Percentiles rank a stretch among this genome's conserved stretches.
phyloP scores from a whole-genome alignment of 1,140 invertebrate species.

The Neotoxoptera formosana region DNA sequence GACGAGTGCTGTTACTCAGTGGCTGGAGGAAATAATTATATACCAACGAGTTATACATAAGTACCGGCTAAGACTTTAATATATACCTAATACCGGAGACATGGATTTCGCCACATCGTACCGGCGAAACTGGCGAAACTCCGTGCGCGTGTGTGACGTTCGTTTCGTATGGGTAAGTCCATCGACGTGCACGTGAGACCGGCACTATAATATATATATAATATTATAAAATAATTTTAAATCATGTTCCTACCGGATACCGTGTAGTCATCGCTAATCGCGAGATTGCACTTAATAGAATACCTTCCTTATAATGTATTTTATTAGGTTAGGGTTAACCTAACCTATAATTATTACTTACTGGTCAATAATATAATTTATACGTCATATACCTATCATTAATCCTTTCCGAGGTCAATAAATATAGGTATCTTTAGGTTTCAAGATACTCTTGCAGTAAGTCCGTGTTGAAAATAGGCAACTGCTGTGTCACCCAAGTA shows the following conservation, averaged over 20 bases:
- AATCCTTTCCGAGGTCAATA: neutral
- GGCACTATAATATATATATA: neutral
- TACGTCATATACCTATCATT: neutral
- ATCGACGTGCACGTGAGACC: neutral
- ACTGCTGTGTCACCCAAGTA: too few species aligned
- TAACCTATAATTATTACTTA: too few species aligned
- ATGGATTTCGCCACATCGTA: neutral
- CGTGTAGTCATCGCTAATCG: too few species aligned
- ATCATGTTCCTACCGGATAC: neutral
- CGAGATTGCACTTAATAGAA: too few species aligned
- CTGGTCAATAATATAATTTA: too few species aligned
- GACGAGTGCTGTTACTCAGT: neutral
- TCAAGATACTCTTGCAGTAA: neutral
- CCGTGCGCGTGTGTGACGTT: neutral
- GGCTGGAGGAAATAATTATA: neutral
- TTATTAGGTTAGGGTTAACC: too few species aligned
- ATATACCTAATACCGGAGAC: neutral
- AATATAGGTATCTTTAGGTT: neutral
- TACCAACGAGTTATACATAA: neutral
- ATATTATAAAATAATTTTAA: neutral
- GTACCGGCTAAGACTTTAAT: neutral
- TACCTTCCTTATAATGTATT: too few species aligned
- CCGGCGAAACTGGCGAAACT: neutral
- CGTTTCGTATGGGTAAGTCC: conserved; percentile 46
- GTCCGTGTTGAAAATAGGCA: neutral